Evolutionary conservation across 1,140 invertebrate genomes (phyloP).

Genomic region (Cryptotermes secundus): DNA sequence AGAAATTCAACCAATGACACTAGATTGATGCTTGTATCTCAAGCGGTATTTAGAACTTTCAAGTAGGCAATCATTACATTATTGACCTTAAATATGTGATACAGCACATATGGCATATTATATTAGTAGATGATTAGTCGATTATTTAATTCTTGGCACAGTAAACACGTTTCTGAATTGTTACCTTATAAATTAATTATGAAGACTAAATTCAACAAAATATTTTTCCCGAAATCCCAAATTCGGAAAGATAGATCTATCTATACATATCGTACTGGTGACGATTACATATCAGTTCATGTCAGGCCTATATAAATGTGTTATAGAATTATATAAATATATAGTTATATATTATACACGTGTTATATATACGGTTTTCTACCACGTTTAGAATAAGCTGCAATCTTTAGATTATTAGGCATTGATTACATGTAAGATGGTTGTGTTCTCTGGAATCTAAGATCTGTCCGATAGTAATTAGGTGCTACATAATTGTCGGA

Average conservation of each 20-base stretch:
- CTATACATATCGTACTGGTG: no score
- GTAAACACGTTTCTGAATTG: neutral
- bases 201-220: no score
- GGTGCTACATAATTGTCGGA: neutral
- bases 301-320: constrained; percentile 19
- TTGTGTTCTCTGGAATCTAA: neutral
- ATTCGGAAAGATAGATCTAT: no score
- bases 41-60: no score
- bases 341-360: neutral
- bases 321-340: constrained; percentile 8
- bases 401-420: neutral
- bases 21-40: no score
- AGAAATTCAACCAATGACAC: no score
- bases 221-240: no score
- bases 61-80: no score
- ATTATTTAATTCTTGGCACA: neutral
- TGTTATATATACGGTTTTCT: neutral
- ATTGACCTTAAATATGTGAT: no score
- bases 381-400: constrained; percentile 10
- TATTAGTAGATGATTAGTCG: no score
- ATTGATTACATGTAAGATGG: neutral
- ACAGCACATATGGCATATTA: no score
- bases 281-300: neutral
- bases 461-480: neutral
- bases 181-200: no score